Evolutionary conservation across 2,888 invertebrate species (phyloP).

Genomic region (Tiliacea citrago): DNA sequence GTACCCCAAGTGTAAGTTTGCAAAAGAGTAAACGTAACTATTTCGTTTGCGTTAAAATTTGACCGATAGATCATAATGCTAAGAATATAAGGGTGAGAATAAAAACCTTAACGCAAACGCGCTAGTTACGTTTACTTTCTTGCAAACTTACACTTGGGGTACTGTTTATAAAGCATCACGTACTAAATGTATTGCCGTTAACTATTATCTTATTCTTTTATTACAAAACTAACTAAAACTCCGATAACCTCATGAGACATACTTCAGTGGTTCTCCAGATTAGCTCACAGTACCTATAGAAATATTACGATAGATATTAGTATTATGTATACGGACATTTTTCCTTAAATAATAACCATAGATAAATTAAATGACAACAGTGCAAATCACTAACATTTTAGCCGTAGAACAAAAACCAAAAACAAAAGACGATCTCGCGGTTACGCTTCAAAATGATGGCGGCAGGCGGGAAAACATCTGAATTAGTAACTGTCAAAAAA

Average conservation of each 20-base stretch:
- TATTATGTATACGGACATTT: conserved; percentile 12
- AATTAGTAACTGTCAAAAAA: conserved; percentile 56
- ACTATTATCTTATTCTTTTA: conserved; percentile 9
- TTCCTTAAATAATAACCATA: conserved; percentile 12
- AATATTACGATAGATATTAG: conserved; percentile 5
- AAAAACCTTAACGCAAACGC: too few relatives aligned
- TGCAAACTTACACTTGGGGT: too few relatives aligned
- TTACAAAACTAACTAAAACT: conserved; percentile 24
- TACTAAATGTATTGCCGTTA: neutral
- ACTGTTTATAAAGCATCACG: too few relatives aligned
- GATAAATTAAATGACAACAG: conserved; percentile 11
- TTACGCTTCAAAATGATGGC: conserved; percentile 34
- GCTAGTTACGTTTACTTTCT: too few relatives aligned
- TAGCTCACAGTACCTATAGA: conserved; percentile 1
- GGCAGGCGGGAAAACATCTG: conserved; percentile 41
- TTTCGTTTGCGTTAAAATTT: too few relatives aligned
- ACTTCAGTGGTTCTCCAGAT: conserved; percentile 38
- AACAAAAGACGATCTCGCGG: conserved; percentile 28
- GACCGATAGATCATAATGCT: too few relatives aligned
- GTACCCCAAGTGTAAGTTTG: too few relatives aligned
- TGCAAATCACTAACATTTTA: conserved; percentile 16
- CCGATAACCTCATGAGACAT: conserved; percentile 41
- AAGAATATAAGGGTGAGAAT: too few relatives aligned
- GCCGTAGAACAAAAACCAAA: conserved; percentile 20
- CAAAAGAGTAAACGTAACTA: too few relatives aligned